Evolutionary conservation across 2,113 vertebrate genomes (phyloP), one percentile per base, ranked within the genome.

Genomic region (Cygnus atratus): DNA sequence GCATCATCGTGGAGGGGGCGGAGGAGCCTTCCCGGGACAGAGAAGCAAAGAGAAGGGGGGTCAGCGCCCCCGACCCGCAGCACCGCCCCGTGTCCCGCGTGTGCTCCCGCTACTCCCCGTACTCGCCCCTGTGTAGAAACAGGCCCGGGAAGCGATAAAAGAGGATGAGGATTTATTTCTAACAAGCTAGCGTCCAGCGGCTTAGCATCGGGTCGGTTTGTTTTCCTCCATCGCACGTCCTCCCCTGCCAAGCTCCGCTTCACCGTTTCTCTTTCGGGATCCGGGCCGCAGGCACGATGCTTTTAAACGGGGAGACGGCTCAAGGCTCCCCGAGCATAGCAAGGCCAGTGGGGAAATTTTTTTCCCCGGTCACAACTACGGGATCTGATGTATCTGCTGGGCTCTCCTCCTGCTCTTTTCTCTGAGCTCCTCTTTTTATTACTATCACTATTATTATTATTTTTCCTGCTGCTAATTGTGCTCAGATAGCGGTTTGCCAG

Each of bases 1-100:
- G 98, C 98, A 99, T 99, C 99, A 99, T 99, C 96, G 98, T 99
- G 96, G 95, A 68, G 91, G 97, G 96, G 97, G 95, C 67, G 65
- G 78, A 90, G 94, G 84, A 95, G 83, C 84, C 90, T 96, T 94
- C 78, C 61, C 93, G 83, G 89, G 88, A 84, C 79, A 88, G 59
- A 77, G 33, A 84, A 88, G 62, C 44, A 74, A 65, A 93, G 80
- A 93, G n/a, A 90, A 52, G 8, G 82, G 39, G 39, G 80, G 72
- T 86, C 93, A 93, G 88, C 20, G 29, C 65, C 35, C 25, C 33
- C 15, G 18, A 24, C 16, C 66, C 54, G 54, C 35, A 28, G 31
- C 55, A 21, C 35, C 29, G 44, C 24, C 75, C 66, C 65, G 26
- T n/a, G 18, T 11, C 68, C 15, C 44, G 73, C 65, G 13, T 19